phyloP scores from a whole-genome alignment of 2,797 vertebrate species.

The Lithobates sylvaticus region DNA sequence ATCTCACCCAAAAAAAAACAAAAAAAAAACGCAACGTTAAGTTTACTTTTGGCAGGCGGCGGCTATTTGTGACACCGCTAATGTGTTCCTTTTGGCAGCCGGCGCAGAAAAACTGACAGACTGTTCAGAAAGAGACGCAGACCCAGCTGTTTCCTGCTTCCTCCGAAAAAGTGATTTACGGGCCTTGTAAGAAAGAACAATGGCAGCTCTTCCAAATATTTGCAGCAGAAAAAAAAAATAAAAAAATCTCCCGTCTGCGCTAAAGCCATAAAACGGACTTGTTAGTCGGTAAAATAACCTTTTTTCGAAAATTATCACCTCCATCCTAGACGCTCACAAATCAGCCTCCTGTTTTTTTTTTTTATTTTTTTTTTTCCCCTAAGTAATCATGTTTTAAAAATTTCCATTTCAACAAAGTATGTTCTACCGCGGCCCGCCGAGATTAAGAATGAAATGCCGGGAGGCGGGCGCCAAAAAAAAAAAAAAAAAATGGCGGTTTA shows the following conservation, averaged over 20 bases:
- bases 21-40: constrained; percentile 50
- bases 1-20: constrained; percentile 26
- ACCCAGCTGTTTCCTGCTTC: constrained; percentile 77
- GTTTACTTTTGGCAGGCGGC: constrained; percentile 66
- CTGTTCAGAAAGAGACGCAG: constrained; percentile 66
- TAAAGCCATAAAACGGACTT: constrained; percentile 67
- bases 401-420: constrained; percentile 67
- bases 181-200: constrained; percentile 69
- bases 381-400: constrained; percentile 63
- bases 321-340: constrained; percentile 67
- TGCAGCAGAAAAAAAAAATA: constrained; percentile 68
- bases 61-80: constrained; percentile 63
- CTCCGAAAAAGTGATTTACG: constrained; percentile 73
- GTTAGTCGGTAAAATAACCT: constrained; percentile 68
- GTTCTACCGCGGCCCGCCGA: constrained; percentile 57
- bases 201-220: constrained; percentile 68
- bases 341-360: constrained; percentile 53
- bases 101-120: constrained; percentile 65
- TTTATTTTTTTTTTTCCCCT: constrained; percentile 33
- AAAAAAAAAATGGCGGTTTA: constrained; percentile 36
- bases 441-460: constrained; percentile 59
- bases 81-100: constrained; percentile 66
- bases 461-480: constrained; percentile 41
- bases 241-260: constrained; percentile 64
- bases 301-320: constrained; percentile 67